Percentiles rank a stretch among this genome's conserved stretches.
phyloP scores from a whole-genome alignment of 2,797 vertebrate genomes.

The Eutrigla gurnardus region DNA sequence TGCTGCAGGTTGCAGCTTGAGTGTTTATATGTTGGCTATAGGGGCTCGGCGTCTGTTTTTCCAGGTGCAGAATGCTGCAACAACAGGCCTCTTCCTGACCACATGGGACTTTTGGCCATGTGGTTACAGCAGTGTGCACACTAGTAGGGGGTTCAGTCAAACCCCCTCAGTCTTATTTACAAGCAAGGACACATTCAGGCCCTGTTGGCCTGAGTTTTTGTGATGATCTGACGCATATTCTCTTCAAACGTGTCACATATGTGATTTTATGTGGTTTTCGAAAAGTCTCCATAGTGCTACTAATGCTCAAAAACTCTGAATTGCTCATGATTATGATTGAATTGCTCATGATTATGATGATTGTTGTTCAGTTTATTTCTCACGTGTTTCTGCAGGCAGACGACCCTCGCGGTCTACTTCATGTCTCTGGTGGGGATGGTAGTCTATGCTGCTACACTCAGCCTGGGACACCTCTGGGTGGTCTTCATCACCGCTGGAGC shows the following conservation, averaged over 20 bases:
- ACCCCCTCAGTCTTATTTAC: constrained; percentile 24
- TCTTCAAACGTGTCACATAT: background rate
- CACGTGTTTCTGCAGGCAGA: constrained; percentile 85
- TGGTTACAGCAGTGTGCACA: constrained; percentile 14
- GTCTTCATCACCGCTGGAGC: constrained; percentile 92
- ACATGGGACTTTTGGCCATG: constrained; percentile 18
- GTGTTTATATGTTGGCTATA: constrained; percentile 35
- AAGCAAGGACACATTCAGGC: background rate
- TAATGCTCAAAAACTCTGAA: background rate
- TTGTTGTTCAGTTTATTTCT: background rate
- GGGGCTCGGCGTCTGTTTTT: constrained; percentile 50
- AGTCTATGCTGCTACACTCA: constrained; percentile 89
- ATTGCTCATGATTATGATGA: background rate
- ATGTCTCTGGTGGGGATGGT: constrained; percentile 95
- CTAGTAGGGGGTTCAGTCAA: background rate
- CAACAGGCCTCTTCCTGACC: constrained; percentile 19
- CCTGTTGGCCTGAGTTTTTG: background rate
- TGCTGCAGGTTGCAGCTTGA: constrained; percentile 15
- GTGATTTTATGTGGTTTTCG: background rate
- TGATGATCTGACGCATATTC: background rate
- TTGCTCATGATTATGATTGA: background rate
- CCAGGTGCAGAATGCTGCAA: constrained; percentile 57
- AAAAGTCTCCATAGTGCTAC: background rate
- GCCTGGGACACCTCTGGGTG: constrained; percentile 90
- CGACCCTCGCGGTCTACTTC: constrained; percentile 89